These are phyloP conservation scores for Matsumurasca onukii DNA, from an alignment of 1,140 invertebrate genomes.

Conservation along the genomic window DNA sequence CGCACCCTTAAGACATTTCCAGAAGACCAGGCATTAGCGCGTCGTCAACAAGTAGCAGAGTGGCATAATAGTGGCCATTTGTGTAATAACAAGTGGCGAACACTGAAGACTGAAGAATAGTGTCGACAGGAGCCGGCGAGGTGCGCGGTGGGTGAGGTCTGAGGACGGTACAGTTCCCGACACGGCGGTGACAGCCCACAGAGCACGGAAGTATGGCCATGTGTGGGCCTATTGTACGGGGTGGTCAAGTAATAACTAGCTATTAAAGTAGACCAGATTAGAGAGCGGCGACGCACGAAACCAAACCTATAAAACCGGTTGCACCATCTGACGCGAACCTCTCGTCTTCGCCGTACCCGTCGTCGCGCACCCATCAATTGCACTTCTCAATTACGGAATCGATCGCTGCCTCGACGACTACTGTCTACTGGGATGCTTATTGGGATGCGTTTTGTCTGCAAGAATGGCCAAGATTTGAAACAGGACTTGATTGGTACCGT, in stretches of 20 bases:
- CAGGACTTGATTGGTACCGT: too few relatives aligned
- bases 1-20: too few relatives aligned
- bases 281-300: constrained; percentile 26
- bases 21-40: too few relatives aligned
- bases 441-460: too few relatives aligned
- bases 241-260: constrained; percentile 28
- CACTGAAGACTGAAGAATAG: too few relatives aligned
- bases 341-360: not conserved
- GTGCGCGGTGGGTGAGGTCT: too few relatives aligned
- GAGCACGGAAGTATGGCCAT: constrained; percentile 8
- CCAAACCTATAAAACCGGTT: constrained; percentile 30
- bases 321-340: constrained; percentile 2
- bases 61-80: too few relatives aligned
- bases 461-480: too few relatives aligned
- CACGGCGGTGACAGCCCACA: not conserved
- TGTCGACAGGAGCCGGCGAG: too few relatives aligned
- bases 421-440: too few relatives aligned
- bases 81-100: too few relatives aligned
- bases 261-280: constrained; percentile 30
- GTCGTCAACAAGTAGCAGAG: too few relatives aligned
- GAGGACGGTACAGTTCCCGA: not conserved
- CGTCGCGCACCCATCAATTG: not conserved
- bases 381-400: constrained; percentile 6
- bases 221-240: constrained; percentile 27
- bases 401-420: not conserved